Evolutionary conservation across 2,888 invertebrate genomes (phyloP).

Genomic region (Sabatieria punctata): DNA sequence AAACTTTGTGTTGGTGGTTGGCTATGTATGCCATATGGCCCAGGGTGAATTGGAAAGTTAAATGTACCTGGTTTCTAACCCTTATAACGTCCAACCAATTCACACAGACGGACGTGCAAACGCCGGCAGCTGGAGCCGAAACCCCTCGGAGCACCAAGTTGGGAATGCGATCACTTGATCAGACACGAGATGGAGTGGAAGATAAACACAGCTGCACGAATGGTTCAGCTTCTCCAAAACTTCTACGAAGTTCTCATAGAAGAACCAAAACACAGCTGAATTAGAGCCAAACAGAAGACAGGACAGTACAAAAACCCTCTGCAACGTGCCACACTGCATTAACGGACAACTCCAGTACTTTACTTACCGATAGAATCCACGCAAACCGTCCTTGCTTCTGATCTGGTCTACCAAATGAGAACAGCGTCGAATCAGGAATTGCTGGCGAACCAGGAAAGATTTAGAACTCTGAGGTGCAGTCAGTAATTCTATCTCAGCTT

Average conservation of each 20-base stretch:
- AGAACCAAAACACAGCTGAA: constrained; percentile 93
- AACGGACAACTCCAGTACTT: neutral
- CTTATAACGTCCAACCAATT: constrained; percentile 85
- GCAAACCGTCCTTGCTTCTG: constrained; percentile 56
- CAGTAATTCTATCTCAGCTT: too few relatives aligned
- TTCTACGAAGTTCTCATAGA: constrained; percentile 48
- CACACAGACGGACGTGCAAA: constrained; percentile 78
- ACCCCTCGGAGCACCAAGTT: constrained; percentile 65
- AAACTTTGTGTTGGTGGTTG: too few relatives aligned
- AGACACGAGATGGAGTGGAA: neutral
- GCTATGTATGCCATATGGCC: too few relatives aligned
- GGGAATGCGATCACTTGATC: constrained; percentile 56
- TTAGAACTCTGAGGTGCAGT: neutral
- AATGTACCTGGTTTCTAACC: constrained; percentile 75
- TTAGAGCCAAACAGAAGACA: constrained; percentile 74
- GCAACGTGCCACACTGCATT: constrained; percentile 10
- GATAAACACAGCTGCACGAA: neutral
- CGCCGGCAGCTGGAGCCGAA: constrained; percentile 77
- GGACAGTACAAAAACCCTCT: constrained; percentile 79
- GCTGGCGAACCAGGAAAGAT: neutral
- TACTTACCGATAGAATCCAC: constrained; percentile 64
- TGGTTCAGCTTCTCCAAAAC: constrained; percentile 38
- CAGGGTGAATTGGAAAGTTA: too few relatives aligned
- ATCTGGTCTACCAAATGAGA: constrained; percentile 55
- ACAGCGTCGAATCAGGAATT: too few relatives aligned